Evolutionary conservation across 35 echinoderm and acorn worm species (phyloP).

Genomic region (Ptychodera flava): DNA sequence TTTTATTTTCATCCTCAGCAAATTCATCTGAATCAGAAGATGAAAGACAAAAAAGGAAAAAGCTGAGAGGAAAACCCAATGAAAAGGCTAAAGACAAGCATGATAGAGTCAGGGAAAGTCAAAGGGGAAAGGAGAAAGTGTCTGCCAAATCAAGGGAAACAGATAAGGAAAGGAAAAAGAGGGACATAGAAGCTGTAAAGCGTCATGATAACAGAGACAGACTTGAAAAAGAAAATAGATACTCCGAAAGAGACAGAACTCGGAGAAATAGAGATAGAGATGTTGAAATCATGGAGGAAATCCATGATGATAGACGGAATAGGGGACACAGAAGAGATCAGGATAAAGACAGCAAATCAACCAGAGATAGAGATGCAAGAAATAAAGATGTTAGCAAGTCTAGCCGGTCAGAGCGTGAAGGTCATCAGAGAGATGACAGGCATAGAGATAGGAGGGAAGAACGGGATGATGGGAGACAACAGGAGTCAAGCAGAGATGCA

Average conservation of each 20-base stretch:
- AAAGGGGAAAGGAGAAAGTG: constrained; percentile 1
- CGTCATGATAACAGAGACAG: not conserved
- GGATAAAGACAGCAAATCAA: too few relatives aligned
- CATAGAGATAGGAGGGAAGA: not conserved
- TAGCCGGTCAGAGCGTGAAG: too few relatives aligned
- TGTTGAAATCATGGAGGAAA: not conserved
- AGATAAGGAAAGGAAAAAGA: not conserved
- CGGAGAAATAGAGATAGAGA: not conserved
- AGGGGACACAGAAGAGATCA: too few relatives aligned
- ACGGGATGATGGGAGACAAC: not conserved
- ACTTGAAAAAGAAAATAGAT: not conserved
- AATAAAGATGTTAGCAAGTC: too few relatives aligned
- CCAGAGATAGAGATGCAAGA: too few relatives aligned
- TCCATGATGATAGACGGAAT: not conserved
- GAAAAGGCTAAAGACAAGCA: not conserved
- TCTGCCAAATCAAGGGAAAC: not conserved
- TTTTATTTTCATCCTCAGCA: not conserved
- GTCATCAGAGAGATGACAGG: not conserved
- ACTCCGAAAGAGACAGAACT: not conserved
- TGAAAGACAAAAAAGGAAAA: constrained; percentile 5
- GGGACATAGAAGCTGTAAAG: not conserved
- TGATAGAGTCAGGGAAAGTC: not conserved
- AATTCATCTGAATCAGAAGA: constrained; percentile 18
- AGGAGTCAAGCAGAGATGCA: too few relatives aligned
- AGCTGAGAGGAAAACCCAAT: not conserved